Conservation (phyloP, 2,113 vertebrate species). For the Drymodes brunneopygia region DNA sequence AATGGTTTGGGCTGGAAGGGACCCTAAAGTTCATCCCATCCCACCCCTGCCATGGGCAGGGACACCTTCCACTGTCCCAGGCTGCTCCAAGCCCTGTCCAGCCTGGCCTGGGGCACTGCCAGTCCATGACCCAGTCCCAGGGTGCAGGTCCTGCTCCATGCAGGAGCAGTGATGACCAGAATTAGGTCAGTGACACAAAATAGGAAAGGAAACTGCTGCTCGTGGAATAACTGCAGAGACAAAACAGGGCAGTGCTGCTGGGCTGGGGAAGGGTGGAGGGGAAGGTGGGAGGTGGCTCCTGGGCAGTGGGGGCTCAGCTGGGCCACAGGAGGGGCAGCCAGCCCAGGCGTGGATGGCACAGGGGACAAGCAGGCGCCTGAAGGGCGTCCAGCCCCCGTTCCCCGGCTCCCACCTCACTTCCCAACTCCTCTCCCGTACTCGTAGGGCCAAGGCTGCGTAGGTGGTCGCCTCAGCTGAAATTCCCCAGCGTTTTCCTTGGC, state of each 20-base stretch:
- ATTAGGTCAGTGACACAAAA: fast-evolving
- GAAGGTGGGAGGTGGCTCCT: not conserved
- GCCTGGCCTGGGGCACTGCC: not conserved
- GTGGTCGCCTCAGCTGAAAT: not conserved
- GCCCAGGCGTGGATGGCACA: fast-evolving
- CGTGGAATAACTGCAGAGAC: not conserved
- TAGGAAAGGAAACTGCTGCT: fast-evolving
- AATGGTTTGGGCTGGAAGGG: fast-evolving
- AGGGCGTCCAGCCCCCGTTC: not conserved
- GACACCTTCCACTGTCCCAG: not conserved
- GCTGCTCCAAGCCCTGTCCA: not conserved
- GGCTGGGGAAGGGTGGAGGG: fast-evolving
- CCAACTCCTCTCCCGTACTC: not conserved
- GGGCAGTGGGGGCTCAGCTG: not conserved
- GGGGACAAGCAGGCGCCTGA: not conserved
- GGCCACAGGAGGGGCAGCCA: not conserved
- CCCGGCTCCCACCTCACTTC: not conserved
- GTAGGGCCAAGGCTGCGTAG: not conserved
- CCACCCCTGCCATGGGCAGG: not conserved
- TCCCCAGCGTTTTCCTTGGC: not conserved
- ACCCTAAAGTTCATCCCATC: not conserved
- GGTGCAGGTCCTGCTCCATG: not conserved
- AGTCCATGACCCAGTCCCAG: fast-evolving
- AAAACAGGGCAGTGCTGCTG: fast-evolving
- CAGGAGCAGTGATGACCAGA: fast-evolving